A percentile compares a stretch with the other conserved stretches of the same genome.
phyloP scores from a whole-genome alignment of 2,113 vertebrate genomes.

The Seriola rivoliana region DNA sequence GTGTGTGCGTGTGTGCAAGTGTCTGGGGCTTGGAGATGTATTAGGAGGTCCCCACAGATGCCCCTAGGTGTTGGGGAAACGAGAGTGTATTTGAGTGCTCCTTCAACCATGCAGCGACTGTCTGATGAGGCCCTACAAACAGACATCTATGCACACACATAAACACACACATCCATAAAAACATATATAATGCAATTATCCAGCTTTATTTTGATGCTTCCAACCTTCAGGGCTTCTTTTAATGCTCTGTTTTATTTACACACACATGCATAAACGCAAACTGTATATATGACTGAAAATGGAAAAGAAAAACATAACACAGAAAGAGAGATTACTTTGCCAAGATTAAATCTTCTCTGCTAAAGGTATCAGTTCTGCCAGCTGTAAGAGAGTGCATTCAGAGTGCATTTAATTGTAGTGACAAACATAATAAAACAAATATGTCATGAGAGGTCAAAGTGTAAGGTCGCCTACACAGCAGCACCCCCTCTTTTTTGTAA shows the following conservation, averaged over 20 bases:
- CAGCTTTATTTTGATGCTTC: slow-evolving; percentile 58
- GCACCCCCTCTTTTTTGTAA: slow-evolving; percentile 11
- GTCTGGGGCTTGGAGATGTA: slow-evolving; percentile 24
- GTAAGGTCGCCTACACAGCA: slow-evolving; percentile 11
- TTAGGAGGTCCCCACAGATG: slow-evolving; percentile 49
- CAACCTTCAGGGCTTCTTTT: slow-evolving; percentile 54
- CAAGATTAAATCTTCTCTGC: slow-evolving; percentile 30
- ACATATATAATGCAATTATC: slow-evolving; percentile 62
- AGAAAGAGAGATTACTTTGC: slow-evolving; percentile 13
- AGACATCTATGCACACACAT: slow-evolving; percentile 1
- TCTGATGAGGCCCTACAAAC: slow-evolving; percentile 62
- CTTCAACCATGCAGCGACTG: slow-evolving; percentile 60
- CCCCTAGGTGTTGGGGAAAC: slow-evolving; percentile 63
- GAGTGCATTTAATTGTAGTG: background rate
- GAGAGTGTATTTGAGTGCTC: slow-evolving; percentile 65
- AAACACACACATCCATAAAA: slow-evolving; percentile 37
- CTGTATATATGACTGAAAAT: slow-evolving; percentile 21
- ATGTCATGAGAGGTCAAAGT: slow-evolving; percentile 34
- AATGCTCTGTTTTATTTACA: slow-evolving; percentile 57
- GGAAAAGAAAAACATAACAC: slow-evolving; percentile 9
- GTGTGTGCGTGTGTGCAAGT: slow-evolving; percentile 41
- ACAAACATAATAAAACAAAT: slow-evolving; percentile 31
- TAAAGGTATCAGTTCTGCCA: background rate
- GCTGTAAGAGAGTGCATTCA: background rate
- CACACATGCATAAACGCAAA: slow-evolving; percentile 14